phyloP scores from a whole-genome alignment of 2,113 vertebrate genomes.

The Recurvirostra avosetta region DNA sequence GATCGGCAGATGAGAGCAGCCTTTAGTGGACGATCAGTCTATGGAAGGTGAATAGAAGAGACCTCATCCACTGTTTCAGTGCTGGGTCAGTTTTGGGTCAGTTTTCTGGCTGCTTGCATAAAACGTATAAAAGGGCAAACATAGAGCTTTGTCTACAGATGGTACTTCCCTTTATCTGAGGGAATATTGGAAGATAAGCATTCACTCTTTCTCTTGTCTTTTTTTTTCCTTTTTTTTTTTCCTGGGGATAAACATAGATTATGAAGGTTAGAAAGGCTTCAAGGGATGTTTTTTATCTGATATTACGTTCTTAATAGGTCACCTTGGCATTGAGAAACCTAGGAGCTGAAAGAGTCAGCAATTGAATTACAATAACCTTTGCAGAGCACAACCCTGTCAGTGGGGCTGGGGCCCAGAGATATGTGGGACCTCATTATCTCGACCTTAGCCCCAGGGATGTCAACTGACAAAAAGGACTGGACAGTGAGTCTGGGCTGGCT shows the following conservation, averaged over 20 bases:
- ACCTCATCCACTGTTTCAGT: neutral
- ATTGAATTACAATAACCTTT: conserved; percentile 62
- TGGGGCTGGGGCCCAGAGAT: conserved; percentile 48
- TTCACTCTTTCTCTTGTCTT: neutral
- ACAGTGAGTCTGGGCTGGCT: neutral
- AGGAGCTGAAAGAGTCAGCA: conserved; percentile 23
- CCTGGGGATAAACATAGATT: conserved; percentile 57
- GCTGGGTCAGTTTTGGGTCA: neutral
- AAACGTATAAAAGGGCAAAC: conserved; percentile 58
- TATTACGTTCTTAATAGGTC: conserved; percentile 66
- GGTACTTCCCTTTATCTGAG: conserved; percentile 69
- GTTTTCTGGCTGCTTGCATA: neutral
- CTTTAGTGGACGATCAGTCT: neutral
- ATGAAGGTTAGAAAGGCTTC: conserved; percentile 50
- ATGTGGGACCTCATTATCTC: conserved; percentile 7
- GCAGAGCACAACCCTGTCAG: neutral
- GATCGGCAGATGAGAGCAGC: neutral
- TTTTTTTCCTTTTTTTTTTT: neutral
- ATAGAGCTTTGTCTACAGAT: conserved; percentile 58
- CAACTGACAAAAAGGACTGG: neutral
- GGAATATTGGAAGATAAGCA: conserved; percentile 58
- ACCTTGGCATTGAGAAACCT: conserved; percentile 49
- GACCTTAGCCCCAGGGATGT: conserved; percentile 9
- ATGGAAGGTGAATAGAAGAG: neutral
- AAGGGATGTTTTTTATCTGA: conserved; percentile 49